Evolutionary conservation across 2,113 vertebrate species (phyloP).

Genomic region (Crotalus tigris): DNA sequence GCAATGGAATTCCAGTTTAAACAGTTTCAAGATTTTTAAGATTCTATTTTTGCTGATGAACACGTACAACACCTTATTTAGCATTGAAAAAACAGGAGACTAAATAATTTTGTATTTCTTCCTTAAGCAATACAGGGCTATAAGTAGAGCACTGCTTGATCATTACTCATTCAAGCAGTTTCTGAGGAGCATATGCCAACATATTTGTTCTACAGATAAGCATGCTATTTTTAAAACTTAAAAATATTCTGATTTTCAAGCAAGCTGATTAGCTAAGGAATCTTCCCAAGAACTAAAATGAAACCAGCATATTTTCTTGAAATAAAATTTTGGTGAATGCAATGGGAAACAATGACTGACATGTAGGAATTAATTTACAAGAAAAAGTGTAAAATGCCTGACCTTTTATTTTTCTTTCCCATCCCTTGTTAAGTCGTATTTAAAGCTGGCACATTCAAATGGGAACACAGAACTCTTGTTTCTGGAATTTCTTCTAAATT

Average conservation of each 20-base stretch:
- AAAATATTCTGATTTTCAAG: not conserved
- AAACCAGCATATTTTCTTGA: not conserved
- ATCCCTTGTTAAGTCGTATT: not conserved
- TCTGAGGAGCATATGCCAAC: not conserved
- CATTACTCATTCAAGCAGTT: not conserved
- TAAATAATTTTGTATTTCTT: not conserved
- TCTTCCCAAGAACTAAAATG: not conserved
- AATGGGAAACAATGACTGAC: not conserved
- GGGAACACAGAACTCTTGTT: not conserved
- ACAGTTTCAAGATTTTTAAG: not conserved
- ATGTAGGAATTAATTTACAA: not conserved
- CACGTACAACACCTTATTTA: not conserved
- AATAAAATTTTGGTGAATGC: not conserved
- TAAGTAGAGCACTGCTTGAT: accelerated
- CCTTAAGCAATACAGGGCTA: not conserved
- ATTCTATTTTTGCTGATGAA: not conserved
- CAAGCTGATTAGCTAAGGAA: not conserved
- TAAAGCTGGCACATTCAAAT: not conserved
- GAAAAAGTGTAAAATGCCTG: not conserved
- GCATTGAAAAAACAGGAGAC: not conserved
- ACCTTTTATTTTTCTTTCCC: not conserved
- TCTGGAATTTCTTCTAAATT: accelerated
- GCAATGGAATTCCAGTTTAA: not conserved
- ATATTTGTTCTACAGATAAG: slow-evolving; percentile 10
- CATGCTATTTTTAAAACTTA: slow-evolving; percentile 15